A percentile compares a stretch with the other conserved stretches of the same genome.
Conservation (phyloP, 2,113 vertebrate genomes). For the Barnardius zonarius region DNA sequence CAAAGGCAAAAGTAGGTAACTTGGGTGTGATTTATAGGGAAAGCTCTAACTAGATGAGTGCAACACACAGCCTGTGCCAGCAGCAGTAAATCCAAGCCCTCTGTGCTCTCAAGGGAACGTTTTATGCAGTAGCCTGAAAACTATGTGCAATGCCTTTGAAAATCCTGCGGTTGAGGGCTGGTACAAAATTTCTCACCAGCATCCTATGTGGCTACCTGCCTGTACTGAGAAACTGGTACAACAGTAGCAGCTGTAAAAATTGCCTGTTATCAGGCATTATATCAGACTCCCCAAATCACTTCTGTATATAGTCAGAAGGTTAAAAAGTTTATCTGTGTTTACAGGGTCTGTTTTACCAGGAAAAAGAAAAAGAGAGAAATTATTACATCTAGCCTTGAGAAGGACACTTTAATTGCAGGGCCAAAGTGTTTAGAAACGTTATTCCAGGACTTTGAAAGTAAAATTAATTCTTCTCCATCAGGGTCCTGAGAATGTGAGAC, state of each 20-base stretch:
- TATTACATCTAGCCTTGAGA: background rate
- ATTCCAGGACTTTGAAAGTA: background rate
- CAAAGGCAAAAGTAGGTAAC: background rate
- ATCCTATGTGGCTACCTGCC: background rate
- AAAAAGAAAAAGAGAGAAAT: background rate
- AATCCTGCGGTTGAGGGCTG: background rate
- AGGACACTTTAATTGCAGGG: background rate
- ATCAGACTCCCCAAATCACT: background rate
- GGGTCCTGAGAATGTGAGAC: background rate
- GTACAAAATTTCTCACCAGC: background rate
- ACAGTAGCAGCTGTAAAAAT: background rate
- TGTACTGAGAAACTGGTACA: background rate
- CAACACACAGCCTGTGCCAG: background rate
- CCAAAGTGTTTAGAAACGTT: background rate
- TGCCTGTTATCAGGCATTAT: background rate
- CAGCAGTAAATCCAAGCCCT: conserved; percentile 20
- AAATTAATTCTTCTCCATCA: background rate
- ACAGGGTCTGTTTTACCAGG: background rate
- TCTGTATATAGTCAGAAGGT: background rate
- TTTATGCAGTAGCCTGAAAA: conserved; percentile 7
- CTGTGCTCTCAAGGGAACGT: background rate
- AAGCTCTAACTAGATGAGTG: background rate
- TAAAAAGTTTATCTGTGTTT: background rate
- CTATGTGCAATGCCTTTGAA: background rate
- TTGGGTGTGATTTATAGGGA: background rate